Evolutionary conservation across 2,113 vertebrate genomes (phyloP).

Genomic region (Eublepharis macularius): DNA sequence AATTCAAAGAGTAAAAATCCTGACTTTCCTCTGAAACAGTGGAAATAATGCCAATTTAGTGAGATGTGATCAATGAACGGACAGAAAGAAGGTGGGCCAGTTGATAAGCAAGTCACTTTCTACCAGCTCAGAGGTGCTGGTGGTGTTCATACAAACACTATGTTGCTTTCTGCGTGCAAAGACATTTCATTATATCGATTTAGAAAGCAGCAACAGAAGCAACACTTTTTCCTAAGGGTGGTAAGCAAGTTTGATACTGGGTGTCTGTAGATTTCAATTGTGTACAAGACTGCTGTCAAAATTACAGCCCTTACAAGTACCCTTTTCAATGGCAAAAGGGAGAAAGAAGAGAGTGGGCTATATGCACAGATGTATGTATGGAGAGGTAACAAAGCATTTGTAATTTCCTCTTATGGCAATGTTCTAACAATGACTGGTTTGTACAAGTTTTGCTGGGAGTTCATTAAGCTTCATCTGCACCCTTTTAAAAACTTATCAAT

Average conservation of each 20-base stretch:
- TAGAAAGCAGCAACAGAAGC: neutral
- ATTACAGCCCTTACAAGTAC: too few relatives aligned
- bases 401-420: too few relatives aligned
- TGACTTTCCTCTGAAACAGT: neutral
- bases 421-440: too few relatives aligned
- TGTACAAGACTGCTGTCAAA: neutral
- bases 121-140: too few relatives aligned
- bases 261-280: neutral
- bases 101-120: neutral
- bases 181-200: neutral
- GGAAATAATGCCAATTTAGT: neutral
- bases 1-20: neutral
- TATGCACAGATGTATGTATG: too few relatives aligned
- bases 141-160: too few relatives aligned
- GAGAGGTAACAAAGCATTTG: too few relatives aligned
- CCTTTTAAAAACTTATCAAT: too few relatives aligned
- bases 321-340: too few relatives aligned
- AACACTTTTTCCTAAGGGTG: neutral
- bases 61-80: neutral
- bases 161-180: neutral
- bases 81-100: neutral
- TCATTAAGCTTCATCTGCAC: too few relatives aligned
- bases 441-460: too few relatives aligned
- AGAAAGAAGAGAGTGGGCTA: too few relatives aligned
- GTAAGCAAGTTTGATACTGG: neutral